Evolutionary conservation across 2,113 vertebrate species (phyloP), one percentile per base, ranked within the genome.

Genomic region (Scolopax mira): DNA sequence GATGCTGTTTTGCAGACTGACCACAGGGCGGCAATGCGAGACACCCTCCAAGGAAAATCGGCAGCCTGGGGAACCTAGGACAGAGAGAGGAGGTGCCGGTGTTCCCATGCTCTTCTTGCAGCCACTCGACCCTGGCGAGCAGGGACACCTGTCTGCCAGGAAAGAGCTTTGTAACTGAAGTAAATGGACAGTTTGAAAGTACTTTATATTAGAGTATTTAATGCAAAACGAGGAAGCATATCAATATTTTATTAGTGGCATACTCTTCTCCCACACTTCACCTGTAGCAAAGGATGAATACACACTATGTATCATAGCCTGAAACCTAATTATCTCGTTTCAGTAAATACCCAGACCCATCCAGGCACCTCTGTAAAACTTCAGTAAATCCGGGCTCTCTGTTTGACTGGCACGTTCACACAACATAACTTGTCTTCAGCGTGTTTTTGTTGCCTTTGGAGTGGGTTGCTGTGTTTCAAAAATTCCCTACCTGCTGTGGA

Each of bases 381-480:
- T 2, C 21, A 24, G 18, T 66, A 48, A 49, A 49, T 67, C 57
- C 65, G n/a, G 55, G 46, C 73, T 84, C 85, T 78, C 11, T 8
- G 28, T 69, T 80, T 80, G 39, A 10, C 74, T 37, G 42, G 13
- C 33, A 3, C 18, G 18, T 84, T 80, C 57, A 33, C 31, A 9
- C 70, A 75, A 17, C 4, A 16, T 58, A 61, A 18, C 28, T 84
- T 64, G 28, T 21, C 57, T 55, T 52, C 55, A 57, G 61, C 65
- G 30, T 84, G 54, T 88, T 31, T 79, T 95, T 92, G 87, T 91
- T 94, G 70, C 46, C 48, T 88, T 93, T 87, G 81, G 93, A 91
- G 81, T 22, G 60, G 10, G 22, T 54, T 87, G 73, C 58, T 1
- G 1, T 25, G 33, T 91, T 88, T 65, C 73, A 79, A 35, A 95